phyloP scores from a whole-genome alignment of 1,140 invertebrate genomes.

The Cherax quadricarinatus region DNA sequence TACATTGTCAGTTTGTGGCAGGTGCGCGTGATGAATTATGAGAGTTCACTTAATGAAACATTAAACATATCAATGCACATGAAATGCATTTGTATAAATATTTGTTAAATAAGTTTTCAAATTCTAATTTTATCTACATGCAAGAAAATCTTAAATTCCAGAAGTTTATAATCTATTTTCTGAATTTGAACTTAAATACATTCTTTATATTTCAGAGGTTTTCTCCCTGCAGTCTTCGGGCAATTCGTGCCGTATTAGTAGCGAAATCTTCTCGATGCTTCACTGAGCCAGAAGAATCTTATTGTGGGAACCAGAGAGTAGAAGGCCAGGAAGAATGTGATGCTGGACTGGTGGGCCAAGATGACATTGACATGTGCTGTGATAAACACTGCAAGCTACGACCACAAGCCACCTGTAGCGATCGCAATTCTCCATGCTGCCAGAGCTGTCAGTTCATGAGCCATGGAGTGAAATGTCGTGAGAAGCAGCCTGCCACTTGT shows the following conservation, averaged over 20 bases:
- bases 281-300: constrained; percentile 94
- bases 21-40: no score
- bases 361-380: constrained; percentile 94
- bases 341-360: constrained; percentile 92
- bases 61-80: no score
- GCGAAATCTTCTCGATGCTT: constrained; percentile 95
- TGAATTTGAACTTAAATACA: background rate
- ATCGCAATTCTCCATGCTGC: constrained; percentile 96
- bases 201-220: constrained; percentile 84
- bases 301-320: constrained; percentile 94
- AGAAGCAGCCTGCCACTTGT: constrained; percentile 92
- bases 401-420: constrained; percentile 91
- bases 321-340: constrained; percentile 97
- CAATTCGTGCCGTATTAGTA: constrained; percentile 93
- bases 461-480: constrained; percentile 85
- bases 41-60: no score
- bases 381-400: constrained; percentile 94
- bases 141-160: background rate
- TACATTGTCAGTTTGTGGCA: no score
- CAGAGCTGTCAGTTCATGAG: constrained; percentile 91
- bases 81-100: no score
- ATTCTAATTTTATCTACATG: background rate
- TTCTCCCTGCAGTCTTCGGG: constrained; percentile 94
- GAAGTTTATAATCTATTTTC: no score
- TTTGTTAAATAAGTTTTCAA: no score